Base-by-base conservation (phyloP, 2,888 invertebrate genomes). In the Epinotia demarniana region DNA sequence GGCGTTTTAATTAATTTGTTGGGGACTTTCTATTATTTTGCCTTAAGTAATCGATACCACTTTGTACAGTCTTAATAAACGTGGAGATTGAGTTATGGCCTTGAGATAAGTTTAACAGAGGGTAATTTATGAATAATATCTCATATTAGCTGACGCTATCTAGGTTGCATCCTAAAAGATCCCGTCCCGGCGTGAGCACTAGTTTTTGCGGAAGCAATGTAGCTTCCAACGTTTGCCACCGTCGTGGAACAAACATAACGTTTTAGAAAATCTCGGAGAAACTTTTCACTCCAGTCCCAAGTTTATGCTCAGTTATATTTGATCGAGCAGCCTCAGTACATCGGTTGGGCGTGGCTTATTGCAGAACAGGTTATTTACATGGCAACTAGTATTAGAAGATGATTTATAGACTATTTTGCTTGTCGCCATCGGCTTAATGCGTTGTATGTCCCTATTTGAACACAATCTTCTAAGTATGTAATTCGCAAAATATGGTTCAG, bases 1-100 rank as follows among this genome's bases (percentile, higher is more conserved):
- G 80, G 78, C 76, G 63, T 79, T 81, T 81, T 83, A 85, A 87
- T 87, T 85, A 87, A 87, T 86, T 85, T 84, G 84, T 83, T 75
- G 79, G 72, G 73, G 80, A 79, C 77, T 80, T 78, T 79, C 80
- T 77, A 79, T 77, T 77, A 72, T 77, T 79, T 80, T 75, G 76
- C 77, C 76, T 68, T 75, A 71, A 27, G 74, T 79, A 74, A 77
- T 79, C 77, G 77, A 72, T 78, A 61, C 19, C 55, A 55, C 46
- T 27, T 69, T 60, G 71, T 67, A 62, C 67, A 72, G 67, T 75
- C 60, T 73, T 61, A 66, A 66, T 75, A 62, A 67, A 67, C 27
- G 60, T 27, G 49, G 55, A 68, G 43, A 43, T 58, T 68, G 68
- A 43, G 57, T 58, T 23, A 43, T 16, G 55, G n/a, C 5, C 46